phyloP scores from a whole-genome alignment of 2,797 vertebrate genomes.

The Cossypha niveicapilla region DNA sequence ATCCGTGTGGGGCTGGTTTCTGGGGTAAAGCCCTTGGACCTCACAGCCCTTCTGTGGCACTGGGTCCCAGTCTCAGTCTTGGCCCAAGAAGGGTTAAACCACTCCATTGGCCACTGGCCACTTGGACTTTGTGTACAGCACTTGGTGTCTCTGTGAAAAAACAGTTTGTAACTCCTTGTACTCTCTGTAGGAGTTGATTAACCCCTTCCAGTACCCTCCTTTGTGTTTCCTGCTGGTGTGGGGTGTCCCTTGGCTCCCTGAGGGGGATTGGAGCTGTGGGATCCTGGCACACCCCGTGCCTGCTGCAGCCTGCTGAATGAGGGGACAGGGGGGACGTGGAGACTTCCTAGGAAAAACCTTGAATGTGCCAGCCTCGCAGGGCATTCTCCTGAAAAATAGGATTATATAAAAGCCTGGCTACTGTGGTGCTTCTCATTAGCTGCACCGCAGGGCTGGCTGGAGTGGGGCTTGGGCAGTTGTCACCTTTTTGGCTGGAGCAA shows the following conservation, averaged over 20 bases:
- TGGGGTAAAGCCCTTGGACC: not conserved
- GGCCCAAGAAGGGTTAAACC: not conserved
- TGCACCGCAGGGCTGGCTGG: fast-evolving
- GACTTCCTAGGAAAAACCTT: not conserved
- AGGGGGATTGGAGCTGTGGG: fast-evolving
- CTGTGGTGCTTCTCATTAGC: not conserved
- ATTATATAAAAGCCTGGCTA: not conserved
- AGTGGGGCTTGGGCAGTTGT: not conserved
- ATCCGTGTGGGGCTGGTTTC: fast-evolving
- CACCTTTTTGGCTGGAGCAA: not conserved
- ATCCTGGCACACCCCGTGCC: fast-evolving
- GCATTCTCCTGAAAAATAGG: conserved; percentile 1
- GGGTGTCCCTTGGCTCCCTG: not conserved
- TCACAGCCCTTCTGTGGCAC: fast-evolving
- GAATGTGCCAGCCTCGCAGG: not conserved
- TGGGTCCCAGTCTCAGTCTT: not conserved
- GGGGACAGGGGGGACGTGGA: not conserved
- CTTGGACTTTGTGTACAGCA: not conserved
- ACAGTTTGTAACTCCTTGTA: not conserved
- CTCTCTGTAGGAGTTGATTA: not conserved
- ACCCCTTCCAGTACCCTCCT: not conserved
- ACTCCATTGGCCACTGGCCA: not conserved
- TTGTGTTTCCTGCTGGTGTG: fast-evolving
- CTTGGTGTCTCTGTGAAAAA: not conserved
- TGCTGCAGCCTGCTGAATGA: not conserved